Evolutionary conservation across 2,888 invertebrate genomes (phyloP).

Genomic region (Polyommatus icarus): DNA sequence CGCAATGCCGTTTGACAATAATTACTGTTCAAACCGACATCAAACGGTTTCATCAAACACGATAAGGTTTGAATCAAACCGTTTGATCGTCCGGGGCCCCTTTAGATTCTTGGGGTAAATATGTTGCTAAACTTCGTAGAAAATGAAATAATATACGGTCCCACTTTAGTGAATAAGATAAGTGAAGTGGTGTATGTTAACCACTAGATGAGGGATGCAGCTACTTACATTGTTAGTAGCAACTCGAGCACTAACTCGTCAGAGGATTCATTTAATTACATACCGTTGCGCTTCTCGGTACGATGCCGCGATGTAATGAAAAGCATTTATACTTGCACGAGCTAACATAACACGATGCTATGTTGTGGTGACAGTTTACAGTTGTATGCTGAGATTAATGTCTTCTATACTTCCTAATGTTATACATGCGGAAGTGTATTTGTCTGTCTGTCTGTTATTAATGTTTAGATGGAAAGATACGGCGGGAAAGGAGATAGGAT

Average conservation of each 20-base stretch:
- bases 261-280: conserved; percentile 33
- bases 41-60: too few relatives aligned
- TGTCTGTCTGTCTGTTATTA: neutral
- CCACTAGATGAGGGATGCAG: neutral
- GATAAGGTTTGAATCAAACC: too few relatives aligned
- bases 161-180: too few relatives aligned
- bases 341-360: neutral
- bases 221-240: conserved; percentile 12
- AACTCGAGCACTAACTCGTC: conserved; percentile 29
- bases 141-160: too few relatives aligned
- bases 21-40: too few relatives aligned
- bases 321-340: conserved; percentile 1
- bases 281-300: conserved; percentile 29
- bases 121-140: too few relatives aligned
- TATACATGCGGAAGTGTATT: neutral
- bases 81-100: too few relatives aligned
- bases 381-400: neutral
- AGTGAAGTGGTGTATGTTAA: neutral
- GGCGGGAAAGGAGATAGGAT: too few relatives aligned
- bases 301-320: conserved; percentile 10
- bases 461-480: neutral
- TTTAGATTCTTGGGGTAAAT: too few relatives aligned
- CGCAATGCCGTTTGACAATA: too few relatives aligned
- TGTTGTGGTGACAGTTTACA: neutral
- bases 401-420: too few relatives aligned